phyloP scores from a whole-genome alignment of 2,888 invertebrate species.

The Drosophila paracracens region DNA sequence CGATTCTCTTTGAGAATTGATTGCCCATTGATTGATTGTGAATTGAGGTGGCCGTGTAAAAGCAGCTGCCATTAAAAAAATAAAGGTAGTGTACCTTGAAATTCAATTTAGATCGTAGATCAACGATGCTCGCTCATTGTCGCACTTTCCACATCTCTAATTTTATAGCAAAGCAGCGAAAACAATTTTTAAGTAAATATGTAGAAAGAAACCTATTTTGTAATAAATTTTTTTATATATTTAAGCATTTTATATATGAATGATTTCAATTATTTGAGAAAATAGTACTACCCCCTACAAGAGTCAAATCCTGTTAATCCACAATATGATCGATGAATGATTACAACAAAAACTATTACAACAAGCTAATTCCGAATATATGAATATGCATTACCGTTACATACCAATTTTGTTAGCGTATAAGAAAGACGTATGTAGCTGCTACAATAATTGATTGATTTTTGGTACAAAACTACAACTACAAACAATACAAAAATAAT shows the following conservation, averaged over 20 bases:
- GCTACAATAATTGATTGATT: constrained; percentile 46
- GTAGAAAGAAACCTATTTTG: constrained; percentile 64
- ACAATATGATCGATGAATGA: constrained; percentile 15
- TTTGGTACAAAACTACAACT: constrained; percentile 39
- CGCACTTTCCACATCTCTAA: constrained; percentile 53
- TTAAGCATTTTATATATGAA: constrained; percentile 59
- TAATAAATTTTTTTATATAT: constrained; percentile 60
- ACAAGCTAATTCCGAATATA: constrained; percentile 18
- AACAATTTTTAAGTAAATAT: constrained; percentile 54
- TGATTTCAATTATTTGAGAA: constrained; percentile 39
- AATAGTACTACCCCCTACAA: constrained; percentile 6
- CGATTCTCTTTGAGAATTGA: constrained; percentile 29
- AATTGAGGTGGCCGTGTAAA: constrained; percentile 3
- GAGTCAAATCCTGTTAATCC: constrained; percentile 17
- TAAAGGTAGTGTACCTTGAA: constrained; percentile 56
- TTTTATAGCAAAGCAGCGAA: constrained; percentile 49
- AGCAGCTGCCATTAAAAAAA: constrained; percentile 17
- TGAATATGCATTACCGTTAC: constrained; percentile 30
- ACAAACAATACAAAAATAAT: constrained; percentile 31
- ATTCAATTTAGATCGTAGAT: constrained; percentile 40
- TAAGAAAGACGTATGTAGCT: constrained; percentile 66
- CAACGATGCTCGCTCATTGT: constrained; percentile 41
- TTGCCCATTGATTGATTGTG: constrained; percentile 14
- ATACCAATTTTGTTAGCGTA: constrained; percentile 63
- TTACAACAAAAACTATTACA: constrained; percentile 25